Evolutionary conservation across 1,140 invertebrate species (phyloP), one percentile per base, ranked within the genome.

Genomic region (Caenorhabditis inopinata): DNA sequence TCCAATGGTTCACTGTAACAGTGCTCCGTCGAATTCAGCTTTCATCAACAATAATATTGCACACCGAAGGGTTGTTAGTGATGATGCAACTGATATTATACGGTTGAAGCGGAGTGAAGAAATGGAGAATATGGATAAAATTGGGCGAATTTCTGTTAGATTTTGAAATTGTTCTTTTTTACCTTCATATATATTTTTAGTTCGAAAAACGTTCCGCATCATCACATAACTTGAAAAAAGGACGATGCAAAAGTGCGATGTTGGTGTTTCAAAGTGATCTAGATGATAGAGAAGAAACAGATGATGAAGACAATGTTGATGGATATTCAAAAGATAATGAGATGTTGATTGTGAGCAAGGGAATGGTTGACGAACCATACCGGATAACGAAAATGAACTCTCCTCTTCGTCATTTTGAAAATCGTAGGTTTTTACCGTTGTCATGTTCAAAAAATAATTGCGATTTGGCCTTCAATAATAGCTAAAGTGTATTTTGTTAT

Each of bases 81-180:
- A 68, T 21, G 58, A 68, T 68, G 58, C 16, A 9, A 68, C 58
- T 2, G 58, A 68, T n/a, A 38, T 42, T n/a, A 68, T 32, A 38
- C 29, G 58, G 25, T 12, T 68, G 32, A 68, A 68, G 9, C 12
- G 58, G 12, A 68, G 58, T 29, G 58, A 68, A 21, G 58, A 68
- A 68, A 38, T 68, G 58, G 58, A 68, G 32, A 68, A 68, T 68
- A 68, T 68, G 32, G 58, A 68, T 68, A 38, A 38, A 27, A 38
- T 42, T 38, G 58, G 58, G 23, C 32, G 58, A 2, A 68, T 21
- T 68, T 68, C 32, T 29, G 58, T 68, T 23, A 21, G 58, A n/a
- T 14, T 1, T 51, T 25, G 23, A 11, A 1, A 0, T 7, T 42
- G 5, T 42, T 42, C n/a, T n/a, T n/a, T n/a, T n/a, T n/a, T n/a